Evolutionary conservation across 2,797 vertebrate species (phyloP), one percentile per base, ranked within the genome.

Genomic region (Amblyraja radiata): DNA sequence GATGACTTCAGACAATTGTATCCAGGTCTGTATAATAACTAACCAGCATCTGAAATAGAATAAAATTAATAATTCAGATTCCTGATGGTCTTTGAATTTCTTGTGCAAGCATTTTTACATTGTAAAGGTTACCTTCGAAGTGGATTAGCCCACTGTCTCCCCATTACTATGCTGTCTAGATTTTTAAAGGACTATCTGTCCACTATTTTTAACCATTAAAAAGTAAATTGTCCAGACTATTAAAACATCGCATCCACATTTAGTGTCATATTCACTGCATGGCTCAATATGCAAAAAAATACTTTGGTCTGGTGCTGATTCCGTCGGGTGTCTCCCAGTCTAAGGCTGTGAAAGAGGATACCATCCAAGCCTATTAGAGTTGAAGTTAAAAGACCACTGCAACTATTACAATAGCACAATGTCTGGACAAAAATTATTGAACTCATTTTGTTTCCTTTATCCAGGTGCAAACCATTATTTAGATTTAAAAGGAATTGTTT

Each of bases 111-210:
- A 28, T 90, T 25, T 92, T n/a, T 21, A 88, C 32, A 68, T 68
- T 63, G 32, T 63, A 88, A 68, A 36, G n/a, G 84, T 14, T 88
- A 91, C 73, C 68, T 65, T 54, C 54, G 36, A 91, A 46, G 68
- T 90, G 71, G 90, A 92, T 92, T 92, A 92, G 90, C n/a, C 46
- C 25, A 92, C 90, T 92, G 90, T 92, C 90, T 92, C 68, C 90
- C 90, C 25, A 74, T 92, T 76, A 76, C 90, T 92, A 92, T 76
- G 90, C 71, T 7, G 90, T 76, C 90, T 74, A 92, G 36, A 92
- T 92, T 92, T 92, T 76, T 73, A 91, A 90, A 91, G 18, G 88
- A 13, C 65, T 61, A n/a, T 32, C 84, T 88, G 71, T 76, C 9
- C 90, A 74, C 90, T 92, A 92, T 92, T 74, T 92, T 92, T 92